Evolutionary conservation across 1,140 invertebrate species (phyloP), one percentile per base, ranked within the genome.

Genomic region (Zophobas morio): DNA sequence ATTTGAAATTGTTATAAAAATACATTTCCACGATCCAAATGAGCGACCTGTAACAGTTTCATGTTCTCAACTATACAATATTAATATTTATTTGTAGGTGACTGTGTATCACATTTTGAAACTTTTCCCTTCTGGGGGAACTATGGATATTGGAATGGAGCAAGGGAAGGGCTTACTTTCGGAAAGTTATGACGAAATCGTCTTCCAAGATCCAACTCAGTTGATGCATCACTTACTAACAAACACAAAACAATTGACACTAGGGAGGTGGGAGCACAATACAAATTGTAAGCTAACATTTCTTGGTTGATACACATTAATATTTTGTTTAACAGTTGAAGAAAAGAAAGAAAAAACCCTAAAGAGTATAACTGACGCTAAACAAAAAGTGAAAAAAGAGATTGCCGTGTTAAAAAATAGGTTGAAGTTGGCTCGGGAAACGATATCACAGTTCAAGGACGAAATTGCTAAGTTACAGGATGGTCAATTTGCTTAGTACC

Each of bases 1-100:
- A 88, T 99, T 99, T 88, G 99, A 99, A 88, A 95, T 99, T 81
- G 94, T 97, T 36, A 99, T 99, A 33, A 99, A 99, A 87, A 96
- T 99, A 74, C 98, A 97, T 87, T 99, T 99, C 84, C 93, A 96
- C 84, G 99, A 99, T 90, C 94, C 96, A 2, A 98, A 97, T 86
- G 98, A 99, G 88, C 89, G 96, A 88, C 95, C 96, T 39, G 97
- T 97, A 88, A 93, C 90, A 91, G 76, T 6, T 32, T 75, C 40
- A 4, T 63, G 4, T 6, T 5, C n/a, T 2, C 34, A 66, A 66
- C 8, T 47, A 57, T 66, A 2, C 5, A 71, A 35, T 8, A 54
- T 20, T 47, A 71, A 71, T 71, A 46, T 32, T 35, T 80, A 37
- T 74, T 90, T 90, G 20, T 87, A 98, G 93, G 95, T 99, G 0